Percentiles rank a stretch among this genome's conserved stretches.
Conservation (phyloP, 2,888 invertebrate genomes). For the Ophraella communa region DNA sequence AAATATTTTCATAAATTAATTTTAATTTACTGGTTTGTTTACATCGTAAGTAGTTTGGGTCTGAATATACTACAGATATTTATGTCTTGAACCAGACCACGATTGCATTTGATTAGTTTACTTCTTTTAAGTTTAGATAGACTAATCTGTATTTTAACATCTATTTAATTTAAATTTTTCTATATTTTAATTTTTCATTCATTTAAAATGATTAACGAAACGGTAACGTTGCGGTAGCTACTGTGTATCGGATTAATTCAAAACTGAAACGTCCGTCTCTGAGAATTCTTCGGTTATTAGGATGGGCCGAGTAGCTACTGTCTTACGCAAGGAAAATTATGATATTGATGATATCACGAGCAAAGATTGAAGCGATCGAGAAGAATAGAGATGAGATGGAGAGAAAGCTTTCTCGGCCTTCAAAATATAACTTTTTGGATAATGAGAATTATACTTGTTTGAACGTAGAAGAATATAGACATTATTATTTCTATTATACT, state of each 20-base stretch:
- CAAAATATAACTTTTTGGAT: conserved; percentile 24
- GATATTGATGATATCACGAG: conserved; percentile 57
- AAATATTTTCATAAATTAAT: too few species aligned
- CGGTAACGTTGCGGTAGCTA: conserved; percentile 4
- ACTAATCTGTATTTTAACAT: too few species aligned
- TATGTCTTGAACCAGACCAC: too few species aligned
- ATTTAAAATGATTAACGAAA: too few species aligned
- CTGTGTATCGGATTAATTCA: conserved; percentile 22
- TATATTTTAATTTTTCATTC: too few species aligned
- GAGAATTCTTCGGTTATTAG: conserved; percentile 44
- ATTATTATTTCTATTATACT: neutral
- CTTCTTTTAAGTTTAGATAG: too few species aligned
- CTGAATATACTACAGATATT: too few species aligned
- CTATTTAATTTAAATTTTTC: too few species aligned
- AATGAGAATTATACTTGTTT: conserved; percentile 19
- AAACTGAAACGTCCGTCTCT: conserved; percentile 26
- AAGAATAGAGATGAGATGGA: conserved; percentile 28
- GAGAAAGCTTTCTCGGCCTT: conserved; percentile 34
- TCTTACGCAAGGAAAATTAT: conserved; percentile 58
- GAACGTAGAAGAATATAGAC: conserved; percentile 13
- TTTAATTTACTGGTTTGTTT: too few species aligned
- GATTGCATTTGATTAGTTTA: too few species aligned
- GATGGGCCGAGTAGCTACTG: conserved; percentile 50
- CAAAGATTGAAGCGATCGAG: conserved; percentile 31
- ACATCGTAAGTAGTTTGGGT: too few species aligned